Conservation (phyloP, 2,888 invertebrate species). For the Drosophila sordidapex region DNA sequence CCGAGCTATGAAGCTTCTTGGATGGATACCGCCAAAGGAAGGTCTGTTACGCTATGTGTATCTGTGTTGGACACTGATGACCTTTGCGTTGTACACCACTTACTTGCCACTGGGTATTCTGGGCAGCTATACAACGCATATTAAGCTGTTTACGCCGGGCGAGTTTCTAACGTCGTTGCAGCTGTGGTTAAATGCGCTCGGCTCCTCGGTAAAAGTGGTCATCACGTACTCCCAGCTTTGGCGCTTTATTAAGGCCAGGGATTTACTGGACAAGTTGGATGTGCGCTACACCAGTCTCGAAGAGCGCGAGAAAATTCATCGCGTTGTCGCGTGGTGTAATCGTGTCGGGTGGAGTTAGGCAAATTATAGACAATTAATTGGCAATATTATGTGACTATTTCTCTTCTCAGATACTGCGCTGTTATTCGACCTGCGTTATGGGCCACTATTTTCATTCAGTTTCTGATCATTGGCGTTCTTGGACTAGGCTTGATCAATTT, state of each 20-base stretch:
- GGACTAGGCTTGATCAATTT: slow-evolving; percentile 71
- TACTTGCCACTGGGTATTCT: slow-evolving; percentile 65
- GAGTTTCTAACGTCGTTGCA: slow-evolving; percentile 75
- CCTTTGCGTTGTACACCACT: slow-evolving; percentile 39
- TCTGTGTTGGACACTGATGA: slow-evolving; percentile 46
- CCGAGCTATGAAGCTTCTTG: slow-evolving; percentile 60
- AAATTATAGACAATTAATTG: too few relatives aligned
- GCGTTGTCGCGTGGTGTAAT: slow-evolving; percentile 60
- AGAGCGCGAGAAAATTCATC: slow-evolving; percentile 60
- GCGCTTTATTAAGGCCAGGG: slow-evolving; percentile 56
- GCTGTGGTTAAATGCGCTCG: slow-evolving; percentile 65
- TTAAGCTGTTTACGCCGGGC: slow-evolving; percentile 61
- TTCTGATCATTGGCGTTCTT: slow-evolving; percentile 65
- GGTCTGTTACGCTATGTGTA: slow-evolving; percentile 55
- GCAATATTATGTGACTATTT: not conserved
- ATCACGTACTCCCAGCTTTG: slow-evolving; percentile 56
- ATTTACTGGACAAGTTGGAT: slow-evolving; percentile 65
- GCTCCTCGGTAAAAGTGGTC: slow-evolving; percentile 61
- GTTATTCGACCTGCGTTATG: slow-evolving; percentile 69
- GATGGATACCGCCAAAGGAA: slow-evolving; percentile 61
- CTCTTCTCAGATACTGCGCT: slow-evolving; percentile 48
- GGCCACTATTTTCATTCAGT: slow-evolving; percentile 73
- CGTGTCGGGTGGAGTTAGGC: slow-evolving; percentile 56
- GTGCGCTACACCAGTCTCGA: slow-evolving; percentile 44
- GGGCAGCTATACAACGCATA: slow-evolving; percentile 63